Percentiles rank a stretch among this genome's conserved stretches.
phyloP scores from a whole-genome alignment of 2,113 vertebrate genomes.

The Noturus placidus region DNA sequence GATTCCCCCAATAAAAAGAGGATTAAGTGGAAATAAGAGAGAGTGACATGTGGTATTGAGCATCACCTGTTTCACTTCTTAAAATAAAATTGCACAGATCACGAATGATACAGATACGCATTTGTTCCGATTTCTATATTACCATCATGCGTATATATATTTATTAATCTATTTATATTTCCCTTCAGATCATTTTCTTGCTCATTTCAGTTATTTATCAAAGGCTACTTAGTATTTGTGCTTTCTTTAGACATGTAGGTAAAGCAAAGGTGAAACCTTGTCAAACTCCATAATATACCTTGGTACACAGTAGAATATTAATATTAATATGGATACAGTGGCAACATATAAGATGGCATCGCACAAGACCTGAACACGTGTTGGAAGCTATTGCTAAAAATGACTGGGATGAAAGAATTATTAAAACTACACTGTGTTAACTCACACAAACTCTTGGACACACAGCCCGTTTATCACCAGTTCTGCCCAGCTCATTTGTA shows the following conservation, averaged over 20 bases:
- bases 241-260: constrained; percentile 10
- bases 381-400: not conserved
- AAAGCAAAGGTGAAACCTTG: not conserved
- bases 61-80: constrained; percentile 28
- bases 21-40: not conserved
- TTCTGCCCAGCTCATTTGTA: constrained; percentile 77
- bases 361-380: not conserved
- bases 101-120: not conserved
- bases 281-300: not conserved
- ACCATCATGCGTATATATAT: too few relatives aligned
- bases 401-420: not conserved
- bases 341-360: constrained; percentile 1
- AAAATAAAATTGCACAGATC: not conserved
- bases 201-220: not conserved
- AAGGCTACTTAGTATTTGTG: constrained; percentile 19
- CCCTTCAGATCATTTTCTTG: too few relatives aligned
- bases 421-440: constrained; percentile 15
- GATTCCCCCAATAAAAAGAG: constrained; percentile 30
- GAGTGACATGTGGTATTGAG: constrained; percentile 13
- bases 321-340: constrained; percentile 27
- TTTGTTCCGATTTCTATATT: not conserved
- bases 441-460: not conserved
- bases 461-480: not conserved
- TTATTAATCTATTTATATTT: too few relatives aligned
- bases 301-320: constrained; percentile 25